Base-by-base conservation (phyloP, 2,113 vertebrate species). In the Uria aalge region DNA sequence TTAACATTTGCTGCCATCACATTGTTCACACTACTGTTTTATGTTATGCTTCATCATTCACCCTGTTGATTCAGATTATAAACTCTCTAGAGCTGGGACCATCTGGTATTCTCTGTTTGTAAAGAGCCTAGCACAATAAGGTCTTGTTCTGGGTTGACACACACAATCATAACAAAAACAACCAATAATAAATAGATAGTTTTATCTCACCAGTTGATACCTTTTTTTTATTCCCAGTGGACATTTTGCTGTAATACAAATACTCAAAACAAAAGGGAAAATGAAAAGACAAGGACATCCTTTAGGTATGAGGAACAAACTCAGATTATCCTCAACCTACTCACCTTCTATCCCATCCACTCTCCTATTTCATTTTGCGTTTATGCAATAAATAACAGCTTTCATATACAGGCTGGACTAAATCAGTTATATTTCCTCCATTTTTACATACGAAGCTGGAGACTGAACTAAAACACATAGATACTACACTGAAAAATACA, bases 1-100 rank as follows among this genome's bases (percentile, higher is more conserved):
- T 38, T 69, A 86, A 89, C 8, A 27, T 94, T 94, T 92, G 76
- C 69, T 97, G 90, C 77, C 88, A 95, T 93, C 88, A 93, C 52
- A 78, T 88, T 90, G 74, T 87, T 95, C 94, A 94, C 74, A 75
- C 90, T 64, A 72, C 50, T 89, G 32, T 45, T 95, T 80, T 87
- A 53, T 85, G 60, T 92, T 96, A 63, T 93, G 84, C 43, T n/a
- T 91, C 26, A 12, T 85, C 77, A 71, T 81, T 95, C 60, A 88
- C 90, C 81, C 81, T 88, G 77, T 93, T 96, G 87, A 81, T 85
- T 78, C 88, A 94, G 73, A 78, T 67, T 71, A 85, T 85, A 85
- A 78, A 6, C 47, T 92, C 81, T 96, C 50, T 81, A 87, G 77
- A 93, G 81, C 55, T 94, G 47, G 68, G 66, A 95, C 90, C 95